Base-by-base conservation (phyloP, 2,888 invertebrate genomes). In the Drosophila helvetica region DNA sequence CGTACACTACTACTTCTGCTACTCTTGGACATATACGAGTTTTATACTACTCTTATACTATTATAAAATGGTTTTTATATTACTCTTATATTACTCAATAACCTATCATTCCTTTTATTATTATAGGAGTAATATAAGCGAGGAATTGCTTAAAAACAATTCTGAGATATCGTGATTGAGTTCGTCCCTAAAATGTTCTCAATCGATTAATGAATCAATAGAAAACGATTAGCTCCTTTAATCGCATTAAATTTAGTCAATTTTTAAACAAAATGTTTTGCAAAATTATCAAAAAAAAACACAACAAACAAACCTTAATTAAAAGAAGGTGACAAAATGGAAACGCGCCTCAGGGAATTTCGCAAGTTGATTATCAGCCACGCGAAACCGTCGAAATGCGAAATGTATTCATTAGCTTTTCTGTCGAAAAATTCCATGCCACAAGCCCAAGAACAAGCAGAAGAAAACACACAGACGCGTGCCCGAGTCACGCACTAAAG, bases 331-430 rank as follows among this genome's bases (percentile, higher is more conserved):
- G 38, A 38, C 38, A 38, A 38, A 38, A 38, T 38, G 15, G 38
- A 38, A 38, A 38, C 38, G 38, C 38, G 38, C 38, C 38, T n/a
- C n/a, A 2, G 38, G 38, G 38, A 38, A 38, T 38, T 38, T 38
- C 38, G n/a, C 38, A 38, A 38, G 38, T 38, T n/a, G n/a, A 46
- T 46, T 18, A 46, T 18, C 46, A 17, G n/a, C 6, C 7, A 18
- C 17, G 51, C 30, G 18, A 52, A 25, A 50, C 12, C 50, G 59
- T 64, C 63, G 42, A 64, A 58, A 38, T 38, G 15, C 6, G 38
- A 22, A 48, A 48, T 48, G 48, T 48, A 15, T 7, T 19, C 19
- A 47, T 47, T 47, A 22, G n/a, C 8, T 48, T 15, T 48, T n/a
- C 25, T n/a, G 9, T 48, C n/a, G 19, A 48, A 48, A 48, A 8